Evolutionary conservation across 92 coral and sea anemone species (phyloP), one percentile per base, ranked within the genome.

Genomic region (Pocillopora meandrina): DNA sequence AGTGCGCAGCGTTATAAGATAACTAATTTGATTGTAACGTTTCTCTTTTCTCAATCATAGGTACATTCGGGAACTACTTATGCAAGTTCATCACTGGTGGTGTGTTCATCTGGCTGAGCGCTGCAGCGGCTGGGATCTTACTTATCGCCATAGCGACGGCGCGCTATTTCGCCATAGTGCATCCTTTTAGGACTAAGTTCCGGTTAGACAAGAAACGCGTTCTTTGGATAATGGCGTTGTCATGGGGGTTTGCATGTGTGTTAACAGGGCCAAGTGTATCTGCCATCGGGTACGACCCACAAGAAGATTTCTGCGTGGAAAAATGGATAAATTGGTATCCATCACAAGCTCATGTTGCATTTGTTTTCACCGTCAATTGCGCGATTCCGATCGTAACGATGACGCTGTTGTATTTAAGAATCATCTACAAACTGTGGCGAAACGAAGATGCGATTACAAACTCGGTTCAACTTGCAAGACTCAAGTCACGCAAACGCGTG

Each of bases 1-100:
- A 26, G 31, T 26, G 31, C 31, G 31, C 31, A 26, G 31, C 31
- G 31, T 26, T 26, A 26, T 1, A 26, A 26, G 31, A 26, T 3
- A 42, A 42, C 52, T 42, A 42, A 42, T 42, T 42, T 42, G 5
- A 7, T 42, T 57, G 16, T 56, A 19, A 64, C 4, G 18, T 61
- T 59, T 20, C 10, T 65, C 70, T 61, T 5, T n/a, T 64, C 17
- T 57, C 34, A 16, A 56, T 23, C n/a, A 20, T 35, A 83, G 86
- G 80, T 16, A 61, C 80, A 74, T 61, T 64, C 74, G 86, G 86
- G 55, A 65, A 83, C 80, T 56, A 52, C 74, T 64, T 93, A 62
- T 93, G 94, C 83, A 89, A 87, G 78, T 84, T 93, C 18, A 72
- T 91, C 57, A 93, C 93, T 5, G 97, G 97, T 36, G 94, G 97